Percentiles rank a stretch among this genome's conserved stretches.
These are phyloP conservation scores for Nephotettix cincticeps DNA, from an alignment of 1,140 invertebrate genomes.

Conservation along the genomic window DNA sequence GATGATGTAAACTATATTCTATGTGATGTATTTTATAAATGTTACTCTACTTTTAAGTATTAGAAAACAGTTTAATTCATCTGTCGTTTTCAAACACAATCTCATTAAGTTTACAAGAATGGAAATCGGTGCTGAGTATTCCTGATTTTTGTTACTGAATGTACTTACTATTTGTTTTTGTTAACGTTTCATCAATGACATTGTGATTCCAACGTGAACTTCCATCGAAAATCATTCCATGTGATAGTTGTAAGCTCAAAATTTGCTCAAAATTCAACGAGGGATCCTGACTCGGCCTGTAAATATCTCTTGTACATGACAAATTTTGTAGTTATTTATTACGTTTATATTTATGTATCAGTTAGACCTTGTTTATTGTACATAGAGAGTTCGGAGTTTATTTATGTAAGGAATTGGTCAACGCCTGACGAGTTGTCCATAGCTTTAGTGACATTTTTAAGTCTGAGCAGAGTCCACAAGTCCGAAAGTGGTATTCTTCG, in stretches of 20 bases:
- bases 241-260: background rate
- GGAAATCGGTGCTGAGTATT: too few species aligned
- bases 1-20: too few species aligned
- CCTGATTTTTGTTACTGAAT: too few species aligned
- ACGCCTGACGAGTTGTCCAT: background rate
- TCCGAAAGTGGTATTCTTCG: too few species aligned
- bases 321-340: slow-evolving; percentile 19
- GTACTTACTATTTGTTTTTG: too few species aligned
- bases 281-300: background rate
- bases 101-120: too few species aligned
- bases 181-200: too few species aligned
- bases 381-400: slow-evolving; percentile 17
- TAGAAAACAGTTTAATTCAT: too few species aligned
- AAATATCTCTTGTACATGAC: background rate
- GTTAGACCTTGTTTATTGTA: slow-evolving; percentile 17
- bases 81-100: too few species aligned
- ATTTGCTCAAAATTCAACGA: slow-evolving; percentile 5
- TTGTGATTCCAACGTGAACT: background rate
- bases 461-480: background rate
- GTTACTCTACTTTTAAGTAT: too few species aligned
- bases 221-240: slow-evolving; percentile 10
- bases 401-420: background rate
- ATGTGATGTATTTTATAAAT: too few species aligned
- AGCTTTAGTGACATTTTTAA: slow-evolving; percentile 11
- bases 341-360: slow-evolving; percentile 20